Conservation (phyloP, 2,113 vertebrate genomes). For the Pavo muticus region DNA sequence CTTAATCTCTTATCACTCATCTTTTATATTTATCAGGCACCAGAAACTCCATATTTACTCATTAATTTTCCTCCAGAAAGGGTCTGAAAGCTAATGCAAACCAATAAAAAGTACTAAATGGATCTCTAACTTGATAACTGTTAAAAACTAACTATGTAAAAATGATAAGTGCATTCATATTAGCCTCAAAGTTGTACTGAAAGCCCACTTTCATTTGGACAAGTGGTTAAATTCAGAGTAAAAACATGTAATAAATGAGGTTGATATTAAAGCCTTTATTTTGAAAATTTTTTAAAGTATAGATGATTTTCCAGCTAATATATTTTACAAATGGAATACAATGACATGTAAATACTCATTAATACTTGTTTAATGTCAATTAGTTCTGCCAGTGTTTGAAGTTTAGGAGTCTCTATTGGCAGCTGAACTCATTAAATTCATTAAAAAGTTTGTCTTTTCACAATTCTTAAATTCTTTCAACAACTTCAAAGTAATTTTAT, state of each 20-base stretch:
- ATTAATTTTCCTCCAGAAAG: background rate
- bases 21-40: constrained; percentile 4
- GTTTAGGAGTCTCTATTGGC: background rate
- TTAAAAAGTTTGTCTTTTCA: background rate
- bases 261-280: background rate
- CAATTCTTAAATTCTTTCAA: background rate
- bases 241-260: background rate
- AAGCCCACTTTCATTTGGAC: background rate
- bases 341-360: background rate
- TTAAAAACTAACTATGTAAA: constrained; percentile 19
- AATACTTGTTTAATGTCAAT: background rate
- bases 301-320: background rate
- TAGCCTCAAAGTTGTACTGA: background rate
- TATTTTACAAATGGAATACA: background rate
- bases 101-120: background rate
- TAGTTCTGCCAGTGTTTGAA: background rate
- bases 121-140: constrained; percentile 18
- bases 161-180: background rate
- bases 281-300: constrained; percentile 3
- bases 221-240: constrained; percentile 1
- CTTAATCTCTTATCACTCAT: background rate
- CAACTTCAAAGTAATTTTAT: background rate
- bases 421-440: background rate
- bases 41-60: background rate
- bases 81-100: constrained; percentile 19